Base-by-base conservation (phyloP, 2,113 vertebrate species). In the Paradoxurus hermaphroditus region DNA sequence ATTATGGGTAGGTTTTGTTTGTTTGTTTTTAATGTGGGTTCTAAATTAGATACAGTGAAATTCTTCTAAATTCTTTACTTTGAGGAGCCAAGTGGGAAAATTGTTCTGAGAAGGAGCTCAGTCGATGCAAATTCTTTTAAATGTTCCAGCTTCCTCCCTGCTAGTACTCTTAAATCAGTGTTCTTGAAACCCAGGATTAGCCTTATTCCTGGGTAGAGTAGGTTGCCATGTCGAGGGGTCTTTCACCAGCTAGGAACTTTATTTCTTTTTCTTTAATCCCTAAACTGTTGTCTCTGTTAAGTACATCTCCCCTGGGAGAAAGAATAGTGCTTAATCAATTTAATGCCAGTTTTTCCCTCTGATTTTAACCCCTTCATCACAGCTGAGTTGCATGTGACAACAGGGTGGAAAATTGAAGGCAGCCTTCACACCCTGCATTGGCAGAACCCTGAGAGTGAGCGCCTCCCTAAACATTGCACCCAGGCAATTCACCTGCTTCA, bases 1-100 rank as follows among this genome's bases (percentile, higher is more conserved):
- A 86, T 94, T 96, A 72, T 88, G 75, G 67, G 8, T 29, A 39
- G 68, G 23, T 56, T 68, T 34, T 16, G 62, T 56, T 7, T 63
- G 6, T 82, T 19, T 39, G 29, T 77, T 97, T 94, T 88, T 73
- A 89, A 72, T 82, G 62, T 90, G 34, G 0, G 14, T 87, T 94
- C 59, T 78, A 36, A 88, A 72, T 89, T 94, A 70, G 94, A 84
- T 87, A 56, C 36, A 94, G 65, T 51, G 63, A 87, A 73, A 85
- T 68, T 84, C 5, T 65, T 94, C 94, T 68, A 81, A 93, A 90
- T 10, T 77, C 41, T n/a, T 86, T 79, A 59, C 73, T 94, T 94
- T 77, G 39, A 94, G 63, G 70, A 34, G 25, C 44, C 13, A 67
- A 49, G 4, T 87, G 73, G 39, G 41, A 73, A 87, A 59, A 41